Base-by-base conservation (phyloP, 2,113 vertebrate species). In the Spizaetus ornatus region DNA sequence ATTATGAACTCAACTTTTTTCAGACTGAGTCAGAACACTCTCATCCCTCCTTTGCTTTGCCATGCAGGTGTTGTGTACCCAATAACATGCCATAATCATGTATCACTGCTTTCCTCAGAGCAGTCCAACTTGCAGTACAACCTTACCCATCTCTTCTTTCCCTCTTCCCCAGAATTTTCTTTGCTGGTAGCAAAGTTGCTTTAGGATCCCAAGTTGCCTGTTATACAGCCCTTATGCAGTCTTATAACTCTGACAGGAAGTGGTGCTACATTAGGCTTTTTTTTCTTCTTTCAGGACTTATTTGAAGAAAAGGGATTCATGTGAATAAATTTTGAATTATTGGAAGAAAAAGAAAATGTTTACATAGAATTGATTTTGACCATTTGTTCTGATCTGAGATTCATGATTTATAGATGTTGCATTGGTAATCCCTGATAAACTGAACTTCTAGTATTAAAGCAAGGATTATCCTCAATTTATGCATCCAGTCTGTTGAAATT, bases 1-100 rank as follows among this genome's bases (percentile, higher is more conserved):
- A 5, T 11, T 26, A 22, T 0, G 11, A 77, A 47, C 18, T 1
- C 0, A 4, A 34, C 10, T 25, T 13, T 20, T 38, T 13, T 8
- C 93, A 70, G 48, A 43, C 38, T 59, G 43, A 59, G 13, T 7
- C 50, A 48, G 65, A 16, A 10, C 32, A 38, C 59, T 10, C 79
- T 18, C 67, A 12, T 10, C 52, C 29, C 55, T 63, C 36, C 50
- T 12, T 8, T 0, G 9, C 42, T 43, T 40, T 19, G 45, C 26
- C 36, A 1, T 1, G 5, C 50, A 6, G 61, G 42, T 25, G 79
- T 1, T 50, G 61, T 27, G 53, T 8, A 31, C 9, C 17, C 40
- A 42, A 8, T 10, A 67, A 32, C n/a, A 6, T 4, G 9, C 13
- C 62, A 9, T 45, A 8, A 6, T 9, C 52, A 20, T 0, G 2